These are phyloP conservation scores for Drosophila pseudotakahashii DNA, from an alignment of 2,888 invertebrate species.

Conservation along the genomic window DNA sequence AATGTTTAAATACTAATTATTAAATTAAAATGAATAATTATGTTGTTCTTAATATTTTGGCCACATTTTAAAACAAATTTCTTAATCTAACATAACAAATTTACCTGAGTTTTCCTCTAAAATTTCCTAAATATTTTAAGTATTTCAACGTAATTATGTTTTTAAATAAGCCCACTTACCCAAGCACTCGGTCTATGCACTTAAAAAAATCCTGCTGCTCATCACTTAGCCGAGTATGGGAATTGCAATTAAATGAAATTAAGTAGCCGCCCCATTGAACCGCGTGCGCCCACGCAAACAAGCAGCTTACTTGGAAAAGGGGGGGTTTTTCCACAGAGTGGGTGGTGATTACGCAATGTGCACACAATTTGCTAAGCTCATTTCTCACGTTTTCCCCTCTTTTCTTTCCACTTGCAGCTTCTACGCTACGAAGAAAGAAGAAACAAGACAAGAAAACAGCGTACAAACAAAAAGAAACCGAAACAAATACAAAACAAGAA, in stretches of 20 bases:
- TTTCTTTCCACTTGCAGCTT: constrained; percentile 17
- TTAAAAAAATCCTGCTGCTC: constrained; percentile 3
- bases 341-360: constrained; percentile 53
- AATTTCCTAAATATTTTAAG: neutral
- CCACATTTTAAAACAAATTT: too few relatives aligned
- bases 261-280: constrained; percentile 56
- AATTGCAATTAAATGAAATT: constrained; percentile 54
- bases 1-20: too few relatives aligned
- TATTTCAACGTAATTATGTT: neutral
- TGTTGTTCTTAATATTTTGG: too few relatives aligned
- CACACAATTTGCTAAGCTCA: constrained; percentile 50
- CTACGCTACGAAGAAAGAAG: constrained; percentile 24
- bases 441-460: constrained; percentile 36
- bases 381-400: constrained; percentile 20
- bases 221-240: constrained; percentile 6
- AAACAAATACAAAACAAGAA: constrained; percentile 46
- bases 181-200: neutral
- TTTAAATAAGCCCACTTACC: neutral
- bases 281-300: constrained; percentile 44
- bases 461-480: constrained; percentile 37
- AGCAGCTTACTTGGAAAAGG: constrained; percentile 14
- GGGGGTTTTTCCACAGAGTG: constrained; percentile 1
- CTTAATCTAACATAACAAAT: too few relatives aligned
- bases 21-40: too few relatives aligned
- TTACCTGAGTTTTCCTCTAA: too few relatives aligned